A percentile compares a stretch with the other conserved stretches of the same genome.
These are phyloP conservation scores for Rhinopomastus cyanomelas DNA, from an alignment of 2,113 vertebrate genomes.

Conservation along the genomic window DNA sequence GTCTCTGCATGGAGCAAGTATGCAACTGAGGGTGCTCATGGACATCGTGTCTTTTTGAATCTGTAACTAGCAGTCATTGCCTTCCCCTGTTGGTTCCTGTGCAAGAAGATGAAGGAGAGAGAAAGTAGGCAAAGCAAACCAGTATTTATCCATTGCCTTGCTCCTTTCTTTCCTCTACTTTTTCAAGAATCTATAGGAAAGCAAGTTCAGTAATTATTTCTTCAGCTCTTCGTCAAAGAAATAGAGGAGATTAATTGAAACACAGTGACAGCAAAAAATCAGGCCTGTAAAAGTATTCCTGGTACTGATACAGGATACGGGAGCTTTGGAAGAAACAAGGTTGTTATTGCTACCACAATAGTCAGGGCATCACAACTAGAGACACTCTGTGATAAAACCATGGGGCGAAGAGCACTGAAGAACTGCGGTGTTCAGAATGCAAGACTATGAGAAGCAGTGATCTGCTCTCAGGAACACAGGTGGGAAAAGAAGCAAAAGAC, in stretches of 20 bases:
- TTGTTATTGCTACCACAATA: not conserved
- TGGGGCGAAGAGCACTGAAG: not conserved
- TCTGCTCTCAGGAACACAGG: not conserved
- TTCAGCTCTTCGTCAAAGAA: not conserved
- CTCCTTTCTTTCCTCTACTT: not conserved
- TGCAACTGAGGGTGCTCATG: not conserved
- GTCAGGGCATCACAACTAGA: not conserved
- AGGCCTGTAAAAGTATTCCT: not conserved
- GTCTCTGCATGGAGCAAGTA: not conserved
- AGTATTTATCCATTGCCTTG: not conserved
- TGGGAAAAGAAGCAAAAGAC: not conserved
- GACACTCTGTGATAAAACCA: not conserved
- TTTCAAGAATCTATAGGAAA: not conserved
- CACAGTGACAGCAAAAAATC: not conserved
- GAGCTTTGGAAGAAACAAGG: not conserved
- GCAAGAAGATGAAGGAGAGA: not conserved
- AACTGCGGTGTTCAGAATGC: not conserved
- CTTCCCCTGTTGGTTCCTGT: not conserved
- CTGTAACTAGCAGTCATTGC: not conserved
- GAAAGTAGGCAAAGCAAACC: not conserved
- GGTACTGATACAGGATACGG: not conserved
- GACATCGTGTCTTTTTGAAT: not conserved
- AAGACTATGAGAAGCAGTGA: not conserved
- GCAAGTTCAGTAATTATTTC: not conserved
- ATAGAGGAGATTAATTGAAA: not conserved